These are phyloP conservation scores for Actenoides lindsayi DNA, from an alignment of 2,113 vertebrate species.

Conservation along the genomic window DNA sequence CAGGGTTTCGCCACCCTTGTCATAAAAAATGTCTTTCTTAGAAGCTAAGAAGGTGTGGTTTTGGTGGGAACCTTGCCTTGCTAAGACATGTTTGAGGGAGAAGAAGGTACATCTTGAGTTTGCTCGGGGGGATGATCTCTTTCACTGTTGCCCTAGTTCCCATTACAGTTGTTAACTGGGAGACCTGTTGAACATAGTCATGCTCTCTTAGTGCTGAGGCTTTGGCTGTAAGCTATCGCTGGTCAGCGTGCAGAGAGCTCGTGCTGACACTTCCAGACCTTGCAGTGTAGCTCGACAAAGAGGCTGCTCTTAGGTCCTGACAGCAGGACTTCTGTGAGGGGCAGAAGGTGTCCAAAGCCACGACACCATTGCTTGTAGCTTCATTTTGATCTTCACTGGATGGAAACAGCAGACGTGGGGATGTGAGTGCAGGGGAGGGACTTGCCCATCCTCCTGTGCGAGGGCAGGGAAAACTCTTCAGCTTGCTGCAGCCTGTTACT, in stretches of 20 bases:
- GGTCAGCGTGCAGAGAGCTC: rapidly evolving
- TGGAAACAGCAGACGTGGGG: background rate
- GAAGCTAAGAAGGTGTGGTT: background rate
- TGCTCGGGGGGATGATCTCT: background rate
- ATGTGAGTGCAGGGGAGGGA: background rate
- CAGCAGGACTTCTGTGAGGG: rapidly evolving
- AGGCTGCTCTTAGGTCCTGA: background rate
- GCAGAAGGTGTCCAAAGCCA: background rate
- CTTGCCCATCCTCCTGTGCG: background rate
- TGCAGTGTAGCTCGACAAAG: background rate
- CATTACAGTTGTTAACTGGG: background rate
- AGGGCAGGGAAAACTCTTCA: background rate
- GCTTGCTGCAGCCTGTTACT: background rate
- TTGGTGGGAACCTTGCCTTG: background rate
- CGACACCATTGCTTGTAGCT: rapidly evolving
- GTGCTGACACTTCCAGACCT: background rate
- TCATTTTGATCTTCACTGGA: background rate
- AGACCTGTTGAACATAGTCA: background rate
- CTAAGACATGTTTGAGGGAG: background rate
- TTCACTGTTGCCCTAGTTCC: rapidly evolving
- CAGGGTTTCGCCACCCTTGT: background rate
- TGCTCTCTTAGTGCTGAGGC: background rate
- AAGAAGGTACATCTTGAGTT: background rate
- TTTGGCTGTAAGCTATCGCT: rapidly evolving
- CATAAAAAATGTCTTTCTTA: background rate